Conservation (phyloP, 2,113 vertebrate species). For the Cichladusa arquata region DNA sequence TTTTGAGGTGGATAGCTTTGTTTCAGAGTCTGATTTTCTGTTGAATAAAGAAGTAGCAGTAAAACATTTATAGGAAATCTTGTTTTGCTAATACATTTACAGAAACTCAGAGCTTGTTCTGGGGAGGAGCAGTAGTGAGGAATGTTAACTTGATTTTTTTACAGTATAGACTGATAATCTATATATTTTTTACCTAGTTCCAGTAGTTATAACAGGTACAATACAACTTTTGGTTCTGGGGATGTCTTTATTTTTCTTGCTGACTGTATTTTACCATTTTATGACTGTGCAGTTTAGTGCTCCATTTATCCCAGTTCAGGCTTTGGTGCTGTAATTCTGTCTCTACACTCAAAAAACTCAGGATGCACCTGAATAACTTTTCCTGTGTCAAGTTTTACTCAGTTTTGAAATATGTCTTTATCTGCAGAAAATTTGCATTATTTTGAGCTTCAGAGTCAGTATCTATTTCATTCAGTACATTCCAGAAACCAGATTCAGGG, state of each 20-base stretch:
- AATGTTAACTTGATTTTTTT: neutral
- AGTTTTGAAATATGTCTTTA: neutral
- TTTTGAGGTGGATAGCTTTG: neutral
- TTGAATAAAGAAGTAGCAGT: neutral
- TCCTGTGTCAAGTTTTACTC: neutral
- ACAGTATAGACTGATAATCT: neutral
- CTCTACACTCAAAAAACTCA: neutral
- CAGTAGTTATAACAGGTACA: neutral
- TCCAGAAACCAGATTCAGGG: neutral
- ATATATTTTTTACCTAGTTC: neutral
- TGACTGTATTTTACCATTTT: rapidly evolving
- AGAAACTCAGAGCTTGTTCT: neutral
- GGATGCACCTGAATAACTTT: neutral
- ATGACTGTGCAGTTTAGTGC: neutral
- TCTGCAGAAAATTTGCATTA: neutral
- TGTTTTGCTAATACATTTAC: neutral
- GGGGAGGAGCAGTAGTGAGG: neutral
- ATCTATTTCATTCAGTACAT: neutral
- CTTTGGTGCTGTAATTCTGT: neutral
- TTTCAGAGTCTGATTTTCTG: neutral
- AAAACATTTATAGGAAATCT: neutral
- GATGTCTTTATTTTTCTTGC: neutral
- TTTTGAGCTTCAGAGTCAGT: neutral
- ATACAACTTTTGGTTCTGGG: neutral
- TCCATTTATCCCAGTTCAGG: neutral